Conservation (phyloP, 2,797 vertebrate species). For the Botia kubotai region DNA sequence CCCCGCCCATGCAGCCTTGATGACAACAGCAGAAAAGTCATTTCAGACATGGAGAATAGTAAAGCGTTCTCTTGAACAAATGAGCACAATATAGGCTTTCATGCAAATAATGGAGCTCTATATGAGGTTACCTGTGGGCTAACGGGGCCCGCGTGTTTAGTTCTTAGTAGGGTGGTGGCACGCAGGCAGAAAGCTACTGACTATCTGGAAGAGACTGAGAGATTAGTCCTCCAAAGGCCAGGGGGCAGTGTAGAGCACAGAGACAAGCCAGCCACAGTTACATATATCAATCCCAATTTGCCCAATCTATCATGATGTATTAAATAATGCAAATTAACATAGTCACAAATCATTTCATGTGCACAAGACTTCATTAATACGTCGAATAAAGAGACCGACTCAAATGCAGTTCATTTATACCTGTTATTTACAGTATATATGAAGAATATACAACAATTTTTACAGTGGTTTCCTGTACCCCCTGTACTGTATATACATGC, state of each 20-base stretch:
- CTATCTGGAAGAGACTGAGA: constrained; percentile 90
- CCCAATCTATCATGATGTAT: background rate
- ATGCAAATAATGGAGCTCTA: too few species aligned
- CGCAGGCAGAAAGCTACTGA: constrained; percentile 95
- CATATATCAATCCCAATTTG: background rate
- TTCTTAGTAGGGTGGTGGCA: constrained; percentile 87
- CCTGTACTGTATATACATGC: constrained; percentile 68
- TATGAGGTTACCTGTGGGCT: constrained; percentile 81
- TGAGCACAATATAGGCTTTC: background rate
- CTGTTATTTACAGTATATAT: constrained; percentile 69
- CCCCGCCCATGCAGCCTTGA: too few species aligned
- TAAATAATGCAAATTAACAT: background rate
- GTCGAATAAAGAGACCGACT: constrained; percentile 35
- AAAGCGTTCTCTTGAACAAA: background rate
- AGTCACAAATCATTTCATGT: background rate
- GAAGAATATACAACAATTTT: constrained; percentile 51
- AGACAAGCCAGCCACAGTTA: constrained; percentile 72
- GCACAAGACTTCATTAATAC: background rate
- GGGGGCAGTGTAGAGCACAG: constrained; percentile 52
- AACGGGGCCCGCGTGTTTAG: constrained; percentile 81
- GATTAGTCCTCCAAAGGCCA: constrained; percentile 79
- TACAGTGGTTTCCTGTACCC: constrained; percentile 43
- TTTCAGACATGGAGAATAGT: too few species aligned
- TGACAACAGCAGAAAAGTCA: too few species aligned
- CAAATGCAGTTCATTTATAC: constrained; percentile 58